phyloP scores from a whole-genome alignment of 2,888 invertebrate genomes.

The Fabriciana adippe region DNA sequence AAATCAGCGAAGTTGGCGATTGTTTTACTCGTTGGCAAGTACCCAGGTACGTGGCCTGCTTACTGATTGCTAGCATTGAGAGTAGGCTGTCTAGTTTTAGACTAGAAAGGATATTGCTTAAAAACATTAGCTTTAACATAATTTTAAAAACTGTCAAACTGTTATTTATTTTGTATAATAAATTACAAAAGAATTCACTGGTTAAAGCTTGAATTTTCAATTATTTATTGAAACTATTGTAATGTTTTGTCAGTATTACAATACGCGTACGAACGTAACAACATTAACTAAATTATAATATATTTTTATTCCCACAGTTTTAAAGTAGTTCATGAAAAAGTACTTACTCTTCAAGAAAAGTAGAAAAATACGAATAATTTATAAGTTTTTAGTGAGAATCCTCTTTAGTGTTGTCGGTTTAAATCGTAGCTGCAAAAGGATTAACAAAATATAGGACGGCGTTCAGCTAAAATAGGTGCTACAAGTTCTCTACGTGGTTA shows the following conservation, averaged over 20 bases:
- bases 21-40: slow-evolving; percentile 44
- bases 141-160: too few species aligned
- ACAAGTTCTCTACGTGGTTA: slow-evolving; percentile 42
- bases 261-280: too few species aligned
- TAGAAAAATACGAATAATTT: slow-evolving; percentile 11
- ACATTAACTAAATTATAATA: too few species aligned
- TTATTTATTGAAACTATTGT: too few species aligned
- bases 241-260: too few species aligned
- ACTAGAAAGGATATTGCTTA: slow-evolving; percentile 12
- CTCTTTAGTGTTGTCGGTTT: slow-evolving; percentile 26
- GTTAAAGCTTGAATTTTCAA: too few species aligned
- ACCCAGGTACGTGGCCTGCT: slow-evolving; percentile 43
- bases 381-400: slow-evolving; percentile 16
- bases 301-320: too few species aligned
- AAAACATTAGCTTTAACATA: slow-evolving; percentile 5
- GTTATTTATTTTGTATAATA: too few species aligned
- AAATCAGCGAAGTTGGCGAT: slow-evolving; percentile 38
- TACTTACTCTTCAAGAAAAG: neutral
- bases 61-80: slow-evolving; percentile 31
- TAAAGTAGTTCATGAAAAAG: neutral
- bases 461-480: slow-evolving; percentile 37
- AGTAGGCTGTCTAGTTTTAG: slow-evolving; percentile 32
- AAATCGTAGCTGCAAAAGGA: slow-evolving; percentile 26
- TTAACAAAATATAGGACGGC: slow-evolving; percentile 33
- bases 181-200: too few species aligned